Evolutionary conservation across 2,888 invertebrate species (phyloP), one percentile per base, ranked within the genome.

Genomic region (Idaea biselata): DNA sequence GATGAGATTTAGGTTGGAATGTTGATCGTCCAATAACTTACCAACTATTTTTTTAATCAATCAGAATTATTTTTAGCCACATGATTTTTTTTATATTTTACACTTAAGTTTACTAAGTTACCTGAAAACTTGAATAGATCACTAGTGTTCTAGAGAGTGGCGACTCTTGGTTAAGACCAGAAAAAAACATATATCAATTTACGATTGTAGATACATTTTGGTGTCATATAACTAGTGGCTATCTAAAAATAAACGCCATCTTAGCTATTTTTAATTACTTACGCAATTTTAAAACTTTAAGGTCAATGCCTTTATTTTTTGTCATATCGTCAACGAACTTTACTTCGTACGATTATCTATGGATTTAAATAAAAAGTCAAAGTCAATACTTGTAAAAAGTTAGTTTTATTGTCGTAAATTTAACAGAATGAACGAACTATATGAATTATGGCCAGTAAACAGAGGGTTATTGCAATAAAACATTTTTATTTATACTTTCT

Each of bases 221-320:
- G 44, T 14, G 44, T 44, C 44, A 44, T 44, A 44, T 44, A 44
- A 44, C 14, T 44, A 0, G 44, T 8, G 44, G 0, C 11, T 14
- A 14, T 44, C 44, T 44, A 44, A 44, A 44, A 44, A 44, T 44
- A 44, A 44, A 44, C 44, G 11, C 44, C 44, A 44, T 44, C 14
- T 8, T 44, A 44, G 44, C 44, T 44, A 44, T 44, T 44, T n/a
- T 44, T 44, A 44, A 44, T 44, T 44, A 44, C 44, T 44, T 44
- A 44, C 44, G 44, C 44, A 44, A 44, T 44, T 44, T 44, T 44
- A 44, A 44, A 14, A 44, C 44, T 44, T 44, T 44, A 44, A 70
- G 69, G 69, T 72, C 68, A 58, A 61, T 72, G 68, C 54, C 65
- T 56, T 61, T 31, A 64, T 67, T 72, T 71, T 70, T 72, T 70